Evolutionary conservation across 2,113 vertebrate genomes (phyloP).

Genomic region (Hepsetus odoe): DNA sequence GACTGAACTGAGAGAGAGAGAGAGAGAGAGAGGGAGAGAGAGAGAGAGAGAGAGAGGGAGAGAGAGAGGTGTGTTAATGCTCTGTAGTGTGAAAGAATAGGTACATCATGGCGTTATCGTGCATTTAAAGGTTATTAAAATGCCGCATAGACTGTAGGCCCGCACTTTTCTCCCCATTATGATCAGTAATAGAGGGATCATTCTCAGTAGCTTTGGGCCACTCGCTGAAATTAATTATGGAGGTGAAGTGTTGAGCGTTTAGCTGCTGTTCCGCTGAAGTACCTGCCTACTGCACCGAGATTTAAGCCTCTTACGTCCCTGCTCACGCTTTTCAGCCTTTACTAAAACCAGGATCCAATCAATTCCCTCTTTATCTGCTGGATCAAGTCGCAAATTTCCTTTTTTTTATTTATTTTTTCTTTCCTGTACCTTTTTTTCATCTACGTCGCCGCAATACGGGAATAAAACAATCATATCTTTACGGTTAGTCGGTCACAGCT

Average conservation of each 20-base stretch:
- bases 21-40: not conserved
- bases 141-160: constrained; percentile 65
- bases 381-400: not conserved
- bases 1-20: not conserved
- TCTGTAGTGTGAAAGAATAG: constrained; percentile 24
- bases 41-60: not conserved
- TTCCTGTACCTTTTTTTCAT: not conserved
- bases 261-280: constrained; percentile 23
- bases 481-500: constrained; percentile 62
- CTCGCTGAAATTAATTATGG: constrained; percentile 65
- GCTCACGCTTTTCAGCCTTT: not conserved
- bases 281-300: constrained; percentile 21
- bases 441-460: constrained; percentile 25
- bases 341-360: constrained; percentile 9
- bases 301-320: constrained; percentile 26
- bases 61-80: constrained; percentile 32
- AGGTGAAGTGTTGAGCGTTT: constrained; percentile 47
- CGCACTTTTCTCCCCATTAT: constrained; percentile 63
- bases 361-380: not conserved
- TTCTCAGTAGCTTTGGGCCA: constrained; percentile 64
- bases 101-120: constrained; percentile 37
- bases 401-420: not conserved
- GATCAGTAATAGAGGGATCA: constrained; percentile 71
- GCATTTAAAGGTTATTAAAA: constrained; percentile 61
- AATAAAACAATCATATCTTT: constrained; percentile 69